Conservation (phyloP, 2,113 vertebrate genomes). For the Pelecanoides urinatrix region DNA sequence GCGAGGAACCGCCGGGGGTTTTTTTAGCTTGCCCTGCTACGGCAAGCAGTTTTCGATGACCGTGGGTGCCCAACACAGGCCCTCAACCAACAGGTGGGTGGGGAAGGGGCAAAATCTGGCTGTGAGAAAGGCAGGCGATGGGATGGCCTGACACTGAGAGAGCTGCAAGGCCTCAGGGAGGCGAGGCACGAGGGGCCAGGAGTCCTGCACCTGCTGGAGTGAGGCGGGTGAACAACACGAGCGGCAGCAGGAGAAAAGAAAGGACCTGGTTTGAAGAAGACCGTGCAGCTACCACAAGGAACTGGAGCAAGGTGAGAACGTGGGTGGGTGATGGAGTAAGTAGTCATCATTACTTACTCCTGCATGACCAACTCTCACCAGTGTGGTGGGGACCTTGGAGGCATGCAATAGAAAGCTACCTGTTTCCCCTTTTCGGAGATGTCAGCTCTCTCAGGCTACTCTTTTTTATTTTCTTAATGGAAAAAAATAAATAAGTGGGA, state of each 20-base stretch:
- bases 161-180: neutral
- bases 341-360: neutral
- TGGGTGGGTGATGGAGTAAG: neutral
- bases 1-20: rapidly evolving
- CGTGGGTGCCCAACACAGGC: no score
- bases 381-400: neutral
- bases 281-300: neutral
- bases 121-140: neutral
- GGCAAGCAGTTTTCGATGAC: neutral
- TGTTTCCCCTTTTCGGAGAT: neutral
- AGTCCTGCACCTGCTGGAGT: neutral
- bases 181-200: rapidly evolving
- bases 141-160: neutral
- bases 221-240: rapidly evolving
- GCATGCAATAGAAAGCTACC: neutral
- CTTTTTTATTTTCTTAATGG: neutral
- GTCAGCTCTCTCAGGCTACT: neutral
- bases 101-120: neutral
- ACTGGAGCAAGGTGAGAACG: neutral
- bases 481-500: neutral
- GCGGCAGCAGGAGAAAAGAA: neutral
- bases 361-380: neutral
- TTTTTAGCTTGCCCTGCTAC: neutral
- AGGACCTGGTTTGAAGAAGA: neutral
- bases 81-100: neutral